These are phyloP conservation scores for Camptogramma bilineatum DNA, from an alignment of 2,888 invertebrate species.

Conservation along the genomic window DNA sequence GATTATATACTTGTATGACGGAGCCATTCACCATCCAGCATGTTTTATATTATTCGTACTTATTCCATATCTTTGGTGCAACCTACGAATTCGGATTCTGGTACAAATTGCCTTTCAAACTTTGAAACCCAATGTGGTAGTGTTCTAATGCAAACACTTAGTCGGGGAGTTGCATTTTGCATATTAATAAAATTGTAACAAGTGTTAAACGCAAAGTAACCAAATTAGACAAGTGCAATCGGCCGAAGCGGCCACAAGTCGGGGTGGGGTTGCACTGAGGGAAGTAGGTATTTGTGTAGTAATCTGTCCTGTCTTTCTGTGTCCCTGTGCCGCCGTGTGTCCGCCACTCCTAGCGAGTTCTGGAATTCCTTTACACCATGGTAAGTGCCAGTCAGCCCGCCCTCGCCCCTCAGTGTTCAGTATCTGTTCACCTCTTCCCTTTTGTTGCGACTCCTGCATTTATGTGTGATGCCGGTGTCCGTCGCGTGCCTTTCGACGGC, in stretches of 20 bases:
- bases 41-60: constrained; percentile 54
- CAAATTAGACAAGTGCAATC: constrained; percentile 81
- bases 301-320: constrained; percentile 88
- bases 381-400: constrained; percentile 93
- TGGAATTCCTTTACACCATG: constrained; percentile 99
- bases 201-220: constrained; percentile 85
- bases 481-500: constrained; percentile 75
- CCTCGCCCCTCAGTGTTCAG: constrained; percentile 86
- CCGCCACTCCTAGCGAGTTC: constrained; percentile 96
- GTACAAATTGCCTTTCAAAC: constrained; percentile 12
- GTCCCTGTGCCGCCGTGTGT: constrained; percentile 89
- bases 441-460: constrained; percentile 85
- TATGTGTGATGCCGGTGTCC: constrained; percentile 82
- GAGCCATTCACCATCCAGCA: constrained; percentile 72
- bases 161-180: constrained; percentile 58
- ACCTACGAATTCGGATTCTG: constrained; percentile 53
- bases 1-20: constrained; percentile 47
- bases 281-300: constrained; percentile 87
- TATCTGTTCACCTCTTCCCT: constrained; percentile 84
- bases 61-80: constrained; percentile 67
- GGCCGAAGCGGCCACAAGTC: constrained; percentile 77
- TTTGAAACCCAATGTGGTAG: constrained; percentile 56
- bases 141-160: constrained; percentile 85
- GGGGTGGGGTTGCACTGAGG: constrained; percentile 85
- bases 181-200: constrained; percentile 61